Conservation (phyloP, 2,888 invertebrate genomes). For the Zelleria hepariella region DNA sequence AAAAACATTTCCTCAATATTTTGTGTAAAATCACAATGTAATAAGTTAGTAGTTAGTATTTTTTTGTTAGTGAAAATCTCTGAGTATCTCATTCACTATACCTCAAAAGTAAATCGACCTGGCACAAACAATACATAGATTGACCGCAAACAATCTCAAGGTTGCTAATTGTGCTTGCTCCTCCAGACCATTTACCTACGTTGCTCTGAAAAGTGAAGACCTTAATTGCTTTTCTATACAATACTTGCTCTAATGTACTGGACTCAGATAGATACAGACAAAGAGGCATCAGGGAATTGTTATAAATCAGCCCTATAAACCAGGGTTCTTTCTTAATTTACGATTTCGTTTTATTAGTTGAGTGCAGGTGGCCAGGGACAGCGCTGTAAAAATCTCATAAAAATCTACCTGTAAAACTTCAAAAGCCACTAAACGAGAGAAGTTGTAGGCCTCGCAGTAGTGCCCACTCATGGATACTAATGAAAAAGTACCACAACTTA, state of each 20-base stretch:
- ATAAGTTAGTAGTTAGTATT: no score
- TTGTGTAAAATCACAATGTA: no score
- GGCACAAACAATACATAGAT: no score
- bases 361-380: not conserved
- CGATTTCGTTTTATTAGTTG: constrained; percentile 7
- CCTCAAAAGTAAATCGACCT: no score
- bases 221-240: not conserved
- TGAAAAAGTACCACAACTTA: not conserved
- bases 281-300: not conserved
- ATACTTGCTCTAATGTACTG: not conserved
- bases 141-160: no score
- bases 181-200: no score
- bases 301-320: constrained; percentile 12
- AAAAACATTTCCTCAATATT: no score
- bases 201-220: no score
- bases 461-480: not conserved
- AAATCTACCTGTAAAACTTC: constrained; percentile 20
- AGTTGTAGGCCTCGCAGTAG: not conserved
- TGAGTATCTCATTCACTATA: no score
- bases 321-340: constrained; percentile 26
- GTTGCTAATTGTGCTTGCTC: no score
- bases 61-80: no score
- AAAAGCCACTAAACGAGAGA: constrained; percentile 7
- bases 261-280: not conserved
- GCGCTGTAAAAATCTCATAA: constrained; percentile 26